Evolutionary conservation across 2,113 vertebrate species (phyloP), one percentile per base, ranked within the genome.

Genomic region (Clarias batrachus): DNA sequence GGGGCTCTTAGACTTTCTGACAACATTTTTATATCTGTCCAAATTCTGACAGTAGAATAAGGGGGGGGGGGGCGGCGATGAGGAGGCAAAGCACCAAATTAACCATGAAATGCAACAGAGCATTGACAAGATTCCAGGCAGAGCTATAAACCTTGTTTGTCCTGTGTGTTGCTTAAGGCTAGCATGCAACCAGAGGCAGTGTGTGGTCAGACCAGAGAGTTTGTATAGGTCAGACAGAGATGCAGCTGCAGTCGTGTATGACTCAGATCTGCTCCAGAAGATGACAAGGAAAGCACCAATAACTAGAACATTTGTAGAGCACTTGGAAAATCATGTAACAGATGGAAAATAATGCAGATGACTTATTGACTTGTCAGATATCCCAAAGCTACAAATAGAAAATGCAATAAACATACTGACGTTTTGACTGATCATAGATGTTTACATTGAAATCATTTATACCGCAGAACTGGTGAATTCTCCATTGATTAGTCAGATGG

Each of bases 71-170:
- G 5, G 13, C n/a, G n/a, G n/a, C n/a, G n/a, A n/a, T n/a, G 1
- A 41, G 14, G 14, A 10, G 21, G 41, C 25, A 83, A 83, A 83
- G 76, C 80, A 88, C 87, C 85, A 82, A 85, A 91, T 68, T n/a
- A 83, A 70, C 48, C 37, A 33, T 70, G 30, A 83, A 56, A 65
- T 83, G 25, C 48, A 56, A 81, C 65, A 83, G 70, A 83, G 48
- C 63, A 62, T 76, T 84, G 54, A 74, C 30, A 81, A 60, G 48
- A 70, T 76, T 88, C 79, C 78, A 56, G 37, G 70, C 83, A 82
- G 70, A 87, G 63, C 66, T 68, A 85, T 85, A 85, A 89, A 87
- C 85, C 70, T 77, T 56, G 78, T 89, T 79, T 89, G 77, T 79
- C 63, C 23, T 30, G 81, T 3, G 14, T 70, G 30, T 23, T 87